Conservation (phyloP, 2,888 invertebrate genomes). For the Cerastis rubricosa region DNA sequence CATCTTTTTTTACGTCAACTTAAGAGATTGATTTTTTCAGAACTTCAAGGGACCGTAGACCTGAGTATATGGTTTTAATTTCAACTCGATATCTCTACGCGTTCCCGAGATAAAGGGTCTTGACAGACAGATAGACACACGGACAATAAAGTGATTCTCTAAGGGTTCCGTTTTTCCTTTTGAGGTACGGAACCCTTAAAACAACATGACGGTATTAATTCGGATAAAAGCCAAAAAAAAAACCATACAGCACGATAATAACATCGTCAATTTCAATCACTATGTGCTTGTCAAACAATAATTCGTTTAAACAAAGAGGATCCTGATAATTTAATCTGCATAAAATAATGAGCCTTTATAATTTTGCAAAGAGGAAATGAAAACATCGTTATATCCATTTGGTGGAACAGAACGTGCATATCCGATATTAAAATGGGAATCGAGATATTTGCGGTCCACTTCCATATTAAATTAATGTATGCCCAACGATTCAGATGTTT, state of each 20-base stretch:
- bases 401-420: conserved; percentile 8
- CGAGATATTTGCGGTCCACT: conserved; percentile 17
- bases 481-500: not conserved
- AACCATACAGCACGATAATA: not conserved
- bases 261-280: not conserved
- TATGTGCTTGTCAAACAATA: not conserved
- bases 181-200: not conserved
- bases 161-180: too few species aligned
- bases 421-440: conserved; percentile 23
- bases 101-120: too few species aligned
- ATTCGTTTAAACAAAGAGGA: not conserved
- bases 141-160: too few species aligned
- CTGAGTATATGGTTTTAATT: too few species aligned
- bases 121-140: too few species aligned
- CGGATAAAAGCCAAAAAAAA: not conserved
- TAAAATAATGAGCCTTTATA: conserved; percentile 4
- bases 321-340: not conserved
- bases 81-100: too few species aligned
- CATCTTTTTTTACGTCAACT: too few species aligned
- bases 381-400: conserved; percentile 23
- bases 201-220: not conserved
- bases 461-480: conserved; percentile 11
- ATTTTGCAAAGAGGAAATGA: conserved; percentile 39
- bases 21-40: too few species aligned
- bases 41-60: too few species aligned